These are phyloP conservation scores for Harmothoe impar DNA, from an alignment of 2,888 invertebrate genomes.

Conservation along the genomic window DNA sequence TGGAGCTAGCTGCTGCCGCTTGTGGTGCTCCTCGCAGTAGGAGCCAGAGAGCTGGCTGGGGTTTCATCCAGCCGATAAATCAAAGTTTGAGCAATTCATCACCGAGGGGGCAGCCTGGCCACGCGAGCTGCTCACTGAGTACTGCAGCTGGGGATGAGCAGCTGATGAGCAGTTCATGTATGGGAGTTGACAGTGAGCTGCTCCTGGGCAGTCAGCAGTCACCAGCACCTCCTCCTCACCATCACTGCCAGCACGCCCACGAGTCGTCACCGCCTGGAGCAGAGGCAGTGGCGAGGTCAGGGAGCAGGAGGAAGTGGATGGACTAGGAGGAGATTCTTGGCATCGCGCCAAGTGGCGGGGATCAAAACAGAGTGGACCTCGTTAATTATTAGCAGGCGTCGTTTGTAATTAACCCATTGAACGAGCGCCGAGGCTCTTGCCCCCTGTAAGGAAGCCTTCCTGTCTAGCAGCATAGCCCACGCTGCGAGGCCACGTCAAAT, in stretches of 20 bases:
- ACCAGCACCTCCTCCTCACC: not conserved
- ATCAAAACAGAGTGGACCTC: not conserved
- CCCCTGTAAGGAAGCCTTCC: not conserved
- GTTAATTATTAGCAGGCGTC: constrained; percentile 9
- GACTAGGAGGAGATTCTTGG: constrained; percentile 17
- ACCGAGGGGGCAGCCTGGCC: not conserved
- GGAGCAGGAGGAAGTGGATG: not conserved
- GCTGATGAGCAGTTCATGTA: constrained; percentile 1
- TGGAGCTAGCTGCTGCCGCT: too few relatives aligned
- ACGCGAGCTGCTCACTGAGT: not conserved
- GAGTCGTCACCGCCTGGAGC: not conserved
- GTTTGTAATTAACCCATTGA: constrained; percentile 15
- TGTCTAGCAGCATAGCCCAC: not conserved
- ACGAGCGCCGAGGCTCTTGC: not conserved
- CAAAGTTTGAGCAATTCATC: constrained; percentile 41
- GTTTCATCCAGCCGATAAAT: constrained; percentile 30
- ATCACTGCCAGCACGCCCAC: not conserved
- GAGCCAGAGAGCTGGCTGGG: not conserved
- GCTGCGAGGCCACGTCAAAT: not conserved
- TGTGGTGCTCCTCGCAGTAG: not conserved
- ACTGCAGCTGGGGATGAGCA: not conserved
- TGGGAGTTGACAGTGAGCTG: not conserved
- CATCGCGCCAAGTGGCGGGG: not conserved
- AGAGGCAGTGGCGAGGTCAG: too few relatives aligned
- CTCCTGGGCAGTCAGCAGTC: not conserved